phyloP scores from a whole-genome alignment of 2,797 vertebrate genomes.

The Hydrocynus forskahlii region DNA sequence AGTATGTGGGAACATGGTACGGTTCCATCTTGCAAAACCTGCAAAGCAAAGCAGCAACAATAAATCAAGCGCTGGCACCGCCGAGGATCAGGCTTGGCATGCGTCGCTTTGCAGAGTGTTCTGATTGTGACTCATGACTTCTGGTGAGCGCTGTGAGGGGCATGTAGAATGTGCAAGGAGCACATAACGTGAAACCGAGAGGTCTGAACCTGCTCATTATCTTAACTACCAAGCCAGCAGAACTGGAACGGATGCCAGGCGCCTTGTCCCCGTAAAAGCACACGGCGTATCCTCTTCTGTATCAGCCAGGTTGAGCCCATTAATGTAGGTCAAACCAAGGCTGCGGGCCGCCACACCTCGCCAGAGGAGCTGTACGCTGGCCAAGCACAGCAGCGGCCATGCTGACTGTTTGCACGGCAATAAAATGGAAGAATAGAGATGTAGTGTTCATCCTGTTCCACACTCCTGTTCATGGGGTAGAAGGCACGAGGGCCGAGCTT shows the following conservation, averaged over 20 bases:
- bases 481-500: not conserved
- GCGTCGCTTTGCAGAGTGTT: not conserved
- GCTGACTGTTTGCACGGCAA: conserved; percentile 18
- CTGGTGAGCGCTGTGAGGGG: not conserved
- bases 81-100: not conserved
- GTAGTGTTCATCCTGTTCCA: conserved; percentile 6
- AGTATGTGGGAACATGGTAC: not conserved
- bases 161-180: not conserved
- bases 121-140: not conserved
- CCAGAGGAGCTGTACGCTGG: not conserved
- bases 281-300: not conserved
- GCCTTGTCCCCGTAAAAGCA: conserved; percentile 1
- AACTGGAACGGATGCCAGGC: not conserved
- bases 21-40: not conserved
- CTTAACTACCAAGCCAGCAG: not conserved
- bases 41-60: not conserved
- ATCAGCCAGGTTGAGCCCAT: not conserved
- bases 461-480: not conserved
- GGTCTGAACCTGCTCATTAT: not conserved
- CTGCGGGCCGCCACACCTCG: conserved; percentile 6
- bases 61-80: not conserved
- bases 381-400: conserved; percentile 2
- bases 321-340: conserved; percentile 31
- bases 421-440: conserved; percentile 13
- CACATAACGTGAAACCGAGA: not conserved